Conservation (phyloP, 2,113 vertebrate genomes). For the Sminthopsis crassicaudata region DNA sequence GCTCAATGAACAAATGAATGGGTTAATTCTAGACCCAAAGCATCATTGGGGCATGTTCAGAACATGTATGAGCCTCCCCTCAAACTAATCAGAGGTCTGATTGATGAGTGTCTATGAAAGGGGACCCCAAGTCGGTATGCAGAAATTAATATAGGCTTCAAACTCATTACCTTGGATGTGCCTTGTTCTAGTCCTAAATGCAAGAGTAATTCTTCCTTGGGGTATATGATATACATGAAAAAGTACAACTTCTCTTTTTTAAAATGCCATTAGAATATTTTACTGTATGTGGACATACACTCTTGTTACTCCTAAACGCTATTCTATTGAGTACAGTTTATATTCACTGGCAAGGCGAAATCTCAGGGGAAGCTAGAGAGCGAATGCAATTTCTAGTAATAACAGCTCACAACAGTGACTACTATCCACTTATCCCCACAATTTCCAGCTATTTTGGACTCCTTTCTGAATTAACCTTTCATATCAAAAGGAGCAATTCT, state of each 20-base stretch:
- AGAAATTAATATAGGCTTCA: constrained; percentile 75
- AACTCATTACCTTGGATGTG: constrained; percentile 77
- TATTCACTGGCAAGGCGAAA: constrained; percentile 87
- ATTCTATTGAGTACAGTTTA: constrained; percentile 88
- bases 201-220: constrained; percentile 83
- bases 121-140: constrained; percentile 70
- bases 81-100: constrained; percentile 67
- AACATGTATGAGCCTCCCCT: constrained; percentile 57
- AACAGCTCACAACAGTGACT: constrained; percentile 91
- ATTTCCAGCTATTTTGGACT: constrained; percentile 92
- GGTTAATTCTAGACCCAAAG: constrained; percentile 71
- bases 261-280: constrained; percentile 86
- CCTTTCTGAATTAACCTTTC: constrained; percentile 94
- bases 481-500: constrained; percentile 93
- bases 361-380: constrained; percentile 87
- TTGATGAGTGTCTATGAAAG: constrained; percentile 68
- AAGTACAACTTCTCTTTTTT: constrained; percentile 83
- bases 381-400: constrained; percentile 91
- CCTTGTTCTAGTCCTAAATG: constrained; percentile 84
- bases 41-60: constrained; percentile 60
- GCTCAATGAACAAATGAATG: constrained; percentile 61
- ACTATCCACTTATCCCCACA: constrained; percentile 90
- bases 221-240: constrained; percentile 81
- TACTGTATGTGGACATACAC: constrained; percentile 88
- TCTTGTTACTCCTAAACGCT: constrained; percentile 86